phyloP scores from a whole-genome alignment of 2,797 vertebrate genomes.

The Gallinago solitaria region DNA sequence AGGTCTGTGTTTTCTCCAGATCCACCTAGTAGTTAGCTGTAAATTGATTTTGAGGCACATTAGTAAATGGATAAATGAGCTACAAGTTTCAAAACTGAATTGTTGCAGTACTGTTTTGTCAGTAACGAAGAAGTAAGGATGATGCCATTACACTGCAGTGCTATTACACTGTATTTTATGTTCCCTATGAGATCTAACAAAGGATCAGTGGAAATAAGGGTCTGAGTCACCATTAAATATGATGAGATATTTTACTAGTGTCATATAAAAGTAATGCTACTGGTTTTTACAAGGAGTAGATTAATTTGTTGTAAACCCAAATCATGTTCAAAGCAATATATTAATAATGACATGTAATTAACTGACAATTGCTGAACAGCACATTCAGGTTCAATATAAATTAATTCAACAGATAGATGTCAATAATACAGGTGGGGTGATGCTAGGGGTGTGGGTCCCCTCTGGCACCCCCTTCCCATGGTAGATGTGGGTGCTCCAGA shows the following conservation, averaged over 20 bases:
- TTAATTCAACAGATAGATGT: neutral
- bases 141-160: neutral
- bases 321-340: neutral
- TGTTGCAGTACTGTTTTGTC: neutral
- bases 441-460: neutral
- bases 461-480: neutral
- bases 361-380: neutral
- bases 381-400: neutral
- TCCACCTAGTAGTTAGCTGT: neutral
- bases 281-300: neutral
- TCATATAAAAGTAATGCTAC: neutral
- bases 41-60: conserved; percentile 9
- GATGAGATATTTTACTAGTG: neutral
- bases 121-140: neutral
- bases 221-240: neutral
- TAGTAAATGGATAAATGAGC: conserved; percentile 12
- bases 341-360: neutral
- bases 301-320: neutral
- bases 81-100: neutral
- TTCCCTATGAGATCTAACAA: neutral
- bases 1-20: neutral
- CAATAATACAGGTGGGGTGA: neutral
- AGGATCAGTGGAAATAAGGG: neutral
- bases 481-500: neutral
- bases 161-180: neutral